Percentiles rank a stretch among this genome's conserved stretches.
Evolutionary conservation across 1,140 invertebrate species (phyloP).

Genomic region (Pentalonia nigronervosa): DNA sequence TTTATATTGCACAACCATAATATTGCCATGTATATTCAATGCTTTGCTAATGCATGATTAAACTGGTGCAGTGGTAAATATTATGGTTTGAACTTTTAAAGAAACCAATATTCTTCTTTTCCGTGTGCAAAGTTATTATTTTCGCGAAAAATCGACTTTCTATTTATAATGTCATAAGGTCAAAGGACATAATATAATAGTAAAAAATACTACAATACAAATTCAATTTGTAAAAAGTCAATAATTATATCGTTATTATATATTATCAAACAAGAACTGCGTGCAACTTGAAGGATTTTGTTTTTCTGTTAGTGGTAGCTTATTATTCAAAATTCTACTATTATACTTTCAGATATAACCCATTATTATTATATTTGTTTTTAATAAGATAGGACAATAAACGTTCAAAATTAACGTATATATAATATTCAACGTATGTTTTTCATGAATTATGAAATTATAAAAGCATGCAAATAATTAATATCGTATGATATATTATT

Average conservation of each 20-base stretch:
- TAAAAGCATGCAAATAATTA: no score
- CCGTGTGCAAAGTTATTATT: not conserved
- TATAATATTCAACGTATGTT: not conserved
- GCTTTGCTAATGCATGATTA: not conserved
- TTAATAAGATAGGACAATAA: not conserved
- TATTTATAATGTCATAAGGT: conserved; percentile 23
- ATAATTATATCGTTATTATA: not conserved
- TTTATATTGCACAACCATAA: conserved; percentile 22
- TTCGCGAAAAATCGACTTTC: not conserved
- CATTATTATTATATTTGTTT: not conserved
- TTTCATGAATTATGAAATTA: no score
- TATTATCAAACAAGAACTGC: conserved; percentile 1
- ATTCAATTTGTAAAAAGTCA: not conserved
- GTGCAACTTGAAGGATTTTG: not conserved
- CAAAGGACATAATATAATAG: not conserved
- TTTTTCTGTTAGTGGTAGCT: not conserved
- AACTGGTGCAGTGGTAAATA: not conserved
- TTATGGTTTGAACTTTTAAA: not conserved
- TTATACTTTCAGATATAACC: no score
- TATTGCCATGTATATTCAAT: not conserved
- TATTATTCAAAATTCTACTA: no score
- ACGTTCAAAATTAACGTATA: not conserved
- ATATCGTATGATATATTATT: no score
- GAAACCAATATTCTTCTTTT: not conserved
- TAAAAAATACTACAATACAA: not conserved